These are phyloP conservation scores for Fringilla coelebs DNA, from an alignment of 2,797 vertebrate species.

Conservation along the genomic window DNA sequence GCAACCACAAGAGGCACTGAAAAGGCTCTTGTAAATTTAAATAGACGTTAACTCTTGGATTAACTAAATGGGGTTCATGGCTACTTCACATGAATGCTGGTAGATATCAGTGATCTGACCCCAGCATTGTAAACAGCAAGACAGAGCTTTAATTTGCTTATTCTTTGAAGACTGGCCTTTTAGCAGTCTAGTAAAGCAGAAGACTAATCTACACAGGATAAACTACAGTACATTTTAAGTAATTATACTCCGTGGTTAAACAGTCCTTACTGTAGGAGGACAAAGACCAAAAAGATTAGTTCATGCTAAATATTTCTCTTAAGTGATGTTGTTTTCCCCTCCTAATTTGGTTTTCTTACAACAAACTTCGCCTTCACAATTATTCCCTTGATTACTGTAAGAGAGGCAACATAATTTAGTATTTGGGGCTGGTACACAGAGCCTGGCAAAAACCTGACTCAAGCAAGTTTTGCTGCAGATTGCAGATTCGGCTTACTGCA, in stretches of 20 bases:
- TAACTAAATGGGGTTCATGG: background rate
- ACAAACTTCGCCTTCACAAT: constrained; percentile 54
- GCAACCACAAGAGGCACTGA: background rate
- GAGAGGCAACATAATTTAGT: constrained; percentile 56
- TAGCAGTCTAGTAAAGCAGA: constrained; percentile 12
- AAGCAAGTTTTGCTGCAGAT: constrained; percentile 58
- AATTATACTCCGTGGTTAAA: constrained; percentile 38
- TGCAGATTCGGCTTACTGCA: constrained; percentile 46
- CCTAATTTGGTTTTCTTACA: constrained; percentile 59
- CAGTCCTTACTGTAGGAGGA: constrained; percentile 16
- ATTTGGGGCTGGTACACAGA: constrained; percentile 36
- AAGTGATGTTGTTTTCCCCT: constrained; percentile 6
- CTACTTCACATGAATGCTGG: background rate
- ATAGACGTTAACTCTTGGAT: background rate
- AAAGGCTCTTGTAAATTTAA: background rate
- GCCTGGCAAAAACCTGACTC: constrained; percentile 61
- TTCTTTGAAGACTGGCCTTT: constrained; percentile 46
- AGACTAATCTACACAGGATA: constrained; percentile 27
- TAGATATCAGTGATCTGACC: constrained; percentile 3
- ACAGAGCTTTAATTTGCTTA: constrained; percentile 33
- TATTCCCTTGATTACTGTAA: constrained; percentile 58
- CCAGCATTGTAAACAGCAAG: constrained; percentile 27
- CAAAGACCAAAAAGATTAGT: constrained; percentile 37
- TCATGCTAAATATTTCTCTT: constrained; percentile 55
- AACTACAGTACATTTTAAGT: constrained; percentile 34